A percentile compares a stretch with the other conserved stretches of the same genome.
These are phyloP conservation scores for Sturnus vulgaris DNA, from an alignment of 2,113 vertebrate species.

Conservation along the genomic window DNA sequence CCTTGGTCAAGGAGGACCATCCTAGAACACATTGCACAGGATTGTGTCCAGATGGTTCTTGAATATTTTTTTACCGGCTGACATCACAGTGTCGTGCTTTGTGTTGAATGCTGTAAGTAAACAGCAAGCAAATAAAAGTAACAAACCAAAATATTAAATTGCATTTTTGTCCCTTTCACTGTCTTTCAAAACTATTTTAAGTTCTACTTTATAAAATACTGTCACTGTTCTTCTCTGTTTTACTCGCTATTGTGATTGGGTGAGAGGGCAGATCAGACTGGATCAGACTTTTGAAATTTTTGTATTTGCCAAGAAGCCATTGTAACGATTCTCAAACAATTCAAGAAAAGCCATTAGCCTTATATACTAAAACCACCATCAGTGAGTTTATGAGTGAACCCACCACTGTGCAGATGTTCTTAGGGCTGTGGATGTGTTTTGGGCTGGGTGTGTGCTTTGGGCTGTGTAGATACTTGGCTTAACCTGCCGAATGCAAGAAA, in stretches of 20 bases:
- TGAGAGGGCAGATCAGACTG: not conserved
- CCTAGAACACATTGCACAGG: not conserved
- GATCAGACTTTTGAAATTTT: not conserved
- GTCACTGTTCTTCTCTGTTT: not conserved
- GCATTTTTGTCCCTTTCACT: not conserved
- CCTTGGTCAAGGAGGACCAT: not conserved
- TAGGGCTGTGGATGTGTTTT: too few relatives aligned
- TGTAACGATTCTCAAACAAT: not conserved
- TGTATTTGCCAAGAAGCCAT: not conserved
- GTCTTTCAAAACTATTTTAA: not conserved
- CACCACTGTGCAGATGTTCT: not conserved
- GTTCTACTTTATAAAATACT: not conserved
- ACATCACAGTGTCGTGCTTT: not conserved
- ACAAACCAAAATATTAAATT: not conserved
- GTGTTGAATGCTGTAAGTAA: not conserved
- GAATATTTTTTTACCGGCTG: not conserved
- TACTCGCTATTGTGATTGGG: fast-evolving
- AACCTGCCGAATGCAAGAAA: not conserved
- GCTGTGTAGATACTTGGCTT: not conserved
- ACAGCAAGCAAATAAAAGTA: not conserved
- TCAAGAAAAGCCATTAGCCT: not conserved
- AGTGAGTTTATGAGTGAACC: not conserved
- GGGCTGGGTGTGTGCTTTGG: not conserved
- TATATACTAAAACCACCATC: fast-evolving
- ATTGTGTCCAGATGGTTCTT: not conserved